phyloP scores from a whole-genome alignment of 2,888 invertebrate genomes.

The Caenorhabditis drosophilae region DNA sequence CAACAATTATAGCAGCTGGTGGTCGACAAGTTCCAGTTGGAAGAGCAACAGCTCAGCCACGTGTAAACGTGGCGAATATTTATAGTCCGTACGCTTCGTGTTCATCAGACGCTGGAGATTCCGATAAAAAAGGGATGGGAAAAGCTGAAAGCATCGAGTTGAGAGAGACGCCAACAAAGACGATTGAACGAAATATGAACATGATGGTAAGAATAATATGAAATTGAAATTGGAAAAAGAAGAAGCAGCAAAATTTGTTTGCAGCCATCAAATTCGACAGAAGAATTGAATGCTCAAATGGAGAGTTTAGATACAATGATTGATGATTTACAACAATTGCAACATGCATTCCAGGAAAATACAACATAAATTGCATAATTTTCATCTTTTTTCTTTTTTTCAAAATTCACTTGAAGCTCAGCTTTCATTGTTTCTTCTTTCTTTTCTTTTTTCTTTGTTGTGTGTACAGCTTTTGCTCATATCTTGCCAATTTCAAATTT shows the following conservation, averaged over 20 bases:
- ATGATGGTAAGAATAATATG: slow-evolving; percentile 22
- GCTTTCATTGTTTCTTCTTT: too few species aligned
- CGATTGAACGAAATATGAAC: slow-evolving; percentile 4
- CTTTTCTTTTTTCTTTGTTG: too few species aligned
- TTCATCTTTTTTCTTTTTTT: too few species aligned
- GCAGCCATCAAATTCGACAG: slow-evolving; percentile 51
- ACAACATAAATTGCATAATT: too few species aligned
- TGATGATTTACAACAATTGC: slow-evolving; percentile 64
- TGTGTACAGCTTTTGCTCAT: too few species aligned
- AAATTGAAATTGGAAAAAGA: slow-evolving; percentile 19
- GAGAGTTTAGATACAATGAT: slow-evolving; percentile 62
- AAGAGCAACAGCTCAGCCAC: slow-evolving; percentile 63
- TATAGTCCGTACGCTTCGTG: slow-evolving; percentile 51
- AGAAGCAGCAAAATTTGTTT: slow-evolving; percentile 2
- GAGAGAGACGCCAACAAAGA: slow-evolving; percentile 30
- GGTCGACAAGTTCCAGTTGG: slow-evolving; percentile 61
- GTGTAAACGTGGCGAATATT: slow-evolving; percentile 63
- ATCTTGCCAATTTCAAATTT: background rate
- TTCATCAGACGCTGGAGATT: slow-evolving; percentile 42
- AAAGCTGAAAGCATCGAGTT: slow-evolving; percentile 28
- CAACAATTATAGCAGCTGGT: slow-evolving; percentile 54
- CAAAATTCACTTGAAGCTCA: too few species aligned
- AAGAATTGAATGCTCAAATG: slow-evolving; percentile 57
- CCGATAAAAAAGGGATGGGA: slow-evolving; percentile 32
- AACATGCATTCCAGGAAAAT: slow-evolving; percentile 35